phyloP scores from a whole-genome alignment of 2,888 invertebrate genomes.

The Tethea ocularis region DNA sequence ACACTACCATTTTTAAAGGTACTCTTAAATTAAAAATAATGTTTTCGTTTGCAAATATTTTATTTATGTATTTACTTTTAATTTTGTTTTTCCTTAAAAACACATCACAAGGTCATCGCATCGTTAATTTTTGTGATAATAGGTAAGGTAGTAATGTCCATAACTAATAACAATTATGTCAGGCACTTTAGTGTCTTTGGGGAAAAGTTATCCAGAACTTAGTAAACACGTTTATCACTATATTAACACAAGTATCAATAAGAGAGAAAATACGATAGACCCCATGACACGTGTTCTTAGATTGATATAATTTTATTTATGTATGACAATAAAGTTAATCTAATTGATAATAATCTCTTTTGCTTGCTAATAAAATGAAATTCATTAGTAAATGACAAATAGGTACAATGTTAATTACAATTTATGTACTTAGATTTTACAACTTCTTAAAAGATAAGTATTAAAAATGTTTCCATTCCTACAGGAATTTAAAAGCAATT shows the following conservation, averaged over 20 bases:
- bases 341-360: not conserved
- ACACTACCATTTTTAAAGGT: too few relatives aligned
- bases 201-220: too few relatives aligned
- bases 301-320: not conserved
- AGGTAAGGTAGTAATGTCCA: not conserved
- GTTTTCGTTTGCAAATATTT: conserved; percentile 16
- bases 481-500: conserved; percentile 35
- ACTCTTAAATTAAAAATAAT: not conserved
- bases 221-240: not conserved
- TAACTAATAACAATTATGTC: conserved; percentile 9
- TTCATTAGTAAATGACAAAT: conserved; percentile 2
- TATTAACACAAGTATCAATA: not conserved
- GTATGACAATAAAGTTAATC: not conserved
- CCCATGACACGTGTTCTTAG: not conserved
- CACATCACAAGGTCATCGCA: conserved; percentile 38
- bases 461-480: conserved; percentile 33
- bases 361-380: not conserved
- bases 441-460: conserved; percentile 26
- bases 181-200: conserved; percentile 21
- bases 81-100: conserved; percentile 29
- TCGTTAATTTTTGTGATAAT: conserved; percentile 17
- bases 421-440: not conserved
- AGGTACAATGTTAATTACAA: conserved; percentile 4
- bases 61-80: not conserved
- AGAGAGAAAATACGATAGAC: not conserved